These are phyloP conservation scores for Trachurus trachurus DNA, from an alignment of 2,797 vertebrate species.

Conservation along the genomic window DNA sequence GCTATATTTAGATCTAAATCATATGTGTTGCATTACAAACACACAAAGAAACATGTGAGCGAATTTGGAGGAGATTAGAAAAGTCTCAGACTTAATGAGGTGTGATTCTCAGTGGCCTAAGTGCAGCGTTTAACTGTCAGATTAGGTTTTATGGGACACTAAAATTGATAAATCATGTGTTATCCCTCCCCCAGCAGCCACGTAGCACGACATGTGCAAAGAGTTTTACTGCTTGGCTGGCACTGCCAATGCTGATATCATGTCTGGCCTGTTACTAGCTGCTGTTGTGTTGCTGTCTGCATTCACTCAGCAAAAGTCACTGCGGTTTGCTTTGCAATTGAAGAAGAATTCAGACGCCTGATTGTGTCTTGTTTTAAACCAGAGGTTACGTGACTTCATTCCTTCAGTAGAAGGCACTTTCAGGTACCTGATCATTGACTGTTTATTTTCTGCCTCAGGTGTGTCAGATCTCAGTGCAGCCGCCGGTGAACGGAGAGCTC, in stretches of 20 bases:
- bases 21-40: not conserved
- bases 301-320: conserved; percentile 39
- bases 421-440: not conserved
- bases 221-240: conserved; percentile 64
- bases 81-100: conserved; percentile 56
- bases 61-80: conserved; percentile 51
- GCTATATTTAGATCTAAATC: not conserved
- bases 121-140: conserved; percentile 67
- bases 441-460: conserved; percentile 81
- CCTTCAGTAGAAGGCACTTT: not conserved
- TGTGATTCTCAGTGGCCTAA: conserved; percentile 61
- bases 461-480: conserved; percentile 95
- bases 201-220: conserved; percentile 59
- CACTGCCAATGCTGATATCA: conserved; percentile 64
- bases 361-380: conserved; percentile 10
- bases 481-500: conserved; percentile 95
- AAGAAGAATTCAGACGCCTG: conserved; percentile 37
- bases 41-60: conserved; percentile 24
- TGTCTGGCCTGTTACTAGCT: conserved; percentile 65
- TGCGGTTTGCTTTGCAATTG: conserved; percentile 41
- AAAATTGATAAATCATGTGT: conserved; percentile 67
- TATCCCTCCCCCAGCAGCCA: conserved; percentile 60
- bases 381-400: not conserved
- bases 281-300: conserved; percentile 58
- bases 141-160: conserved; percentile 61